Base-by-base conservation (phyloP, 2,113 vertebrate species). In the Sceloporus undulatus region DNA sequence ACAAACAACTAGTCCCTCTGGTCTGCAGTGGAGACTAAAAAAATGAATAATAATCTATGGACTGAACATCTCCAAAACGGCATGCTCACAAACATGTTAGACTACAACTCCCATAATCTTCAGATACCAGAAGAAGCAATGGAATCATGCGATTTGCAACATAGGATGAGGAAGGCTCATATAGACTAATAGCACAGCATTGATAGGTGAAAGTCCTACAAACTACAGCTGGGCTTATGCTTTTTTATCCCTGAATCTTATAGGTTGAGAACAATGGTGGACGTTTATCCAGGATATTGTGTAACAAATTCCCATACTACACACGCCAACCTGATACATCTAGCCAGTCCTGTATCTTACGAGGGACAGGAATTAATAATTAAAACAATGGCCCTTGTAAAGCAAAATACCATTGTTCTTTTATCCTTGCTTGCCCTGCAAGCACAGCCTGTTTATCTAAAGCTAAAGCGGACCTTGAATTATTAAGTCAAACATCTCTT, bases 401-500 rank as follows among this genome's bases (percentile, higher is more conserved):
- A 86, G 92, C 85, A 40, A 56, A 90, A 88, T 91, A 88, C 87
- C 88, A 71, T 48, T 71, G 0, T 93, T 87, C 59, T 87, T 85
- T 87, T 56, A 42, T n/a, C 65, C 71, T 70, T 73, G 54, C 82
- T 87, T 91, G 90, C 86, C 84, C 89, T 59, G 85, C n/a, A 27
- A 86, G 27, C 88, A 62, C 75, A 71, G 66, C 68, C 48, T 54
- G 65, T 79, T 68, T 88, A 82, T 79, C 38, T 90, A 84, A 77
- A 59, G 16, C 68, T 34, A 73, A 65, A 8, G 34, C 56, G 34
- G 79, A 87, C 90, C 94, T 91, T 75, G 90, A 84, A 91, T 83
- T 94, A 83, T 78, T 6, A 78, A 94, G 48, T 85, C 90, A 94
- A 92, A 87, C 88, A 90, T 34, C 27, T 87, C 91, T 94, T 95